Evolutionary conservation across 2,888 invertebrate genomes (phyloP).

Genomic region (Tetranychus truncatus): DNA sequence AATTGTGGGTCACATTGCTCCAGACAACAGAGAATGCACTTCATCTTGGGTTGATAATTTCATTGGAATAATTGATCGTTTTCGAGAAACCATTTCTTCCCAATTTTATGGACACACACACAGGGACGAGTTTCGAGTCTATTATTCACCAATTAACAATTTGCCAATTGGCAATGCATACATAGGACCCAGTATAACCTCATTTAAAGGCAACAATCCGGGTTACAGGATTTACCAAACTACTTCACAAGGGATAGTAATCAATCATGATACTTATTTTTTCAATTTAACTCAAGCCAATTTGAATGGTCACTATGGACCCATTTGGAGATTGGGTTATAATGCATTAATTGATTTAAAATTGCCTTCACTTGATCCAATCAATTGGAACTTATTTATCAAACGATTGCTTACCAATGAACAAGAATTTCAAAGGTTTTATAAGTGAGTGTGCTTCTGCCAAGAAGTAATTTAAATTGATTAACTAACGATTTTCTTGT

Average conservation of each 20-base stretch:
- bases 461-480: neutral
- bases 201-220: constrained; percentile 55
- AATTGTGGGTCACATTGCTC: constrained; percentile 61
- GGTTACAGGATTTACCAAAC: constrained; percentile 85
- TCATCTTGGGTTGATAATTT: constrained; percentile 42
- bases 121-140: constrained; percentile 76
- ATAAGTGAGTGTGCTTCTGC: neutral
- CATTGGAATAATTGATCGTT: constrained; percentile 38
- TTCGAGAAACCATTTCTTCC: constrained; percentile 50
- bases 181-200: constrained; percentile 63
- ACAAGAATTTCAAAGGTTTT: neutral
- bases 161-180: constrained; percentile 50
- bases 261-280: constrained; percentile 87
- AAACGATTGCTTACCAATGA: neutral
- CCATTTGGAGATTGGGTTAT: constrained; percentile 69
- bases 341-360: constrained; percentile 26
- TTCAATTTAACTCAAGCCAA: constrained; percentile 81
- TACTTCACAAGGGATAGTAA: constrained; percentile 59
- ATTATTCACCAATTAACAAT: constrained; percentile 39
- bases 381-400: constrained; percentile 7
- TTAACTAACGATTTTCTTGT: neutral
- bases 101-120: constrained; percentile 81
- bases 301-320: constrained; percentile 28
- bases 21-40: constrained; percentile 48
- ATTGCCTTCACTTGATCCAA: neutral